Conservation (phyloP, 2,888 invertebrate genomes). For the Micoletzkya japonica region DNA sequence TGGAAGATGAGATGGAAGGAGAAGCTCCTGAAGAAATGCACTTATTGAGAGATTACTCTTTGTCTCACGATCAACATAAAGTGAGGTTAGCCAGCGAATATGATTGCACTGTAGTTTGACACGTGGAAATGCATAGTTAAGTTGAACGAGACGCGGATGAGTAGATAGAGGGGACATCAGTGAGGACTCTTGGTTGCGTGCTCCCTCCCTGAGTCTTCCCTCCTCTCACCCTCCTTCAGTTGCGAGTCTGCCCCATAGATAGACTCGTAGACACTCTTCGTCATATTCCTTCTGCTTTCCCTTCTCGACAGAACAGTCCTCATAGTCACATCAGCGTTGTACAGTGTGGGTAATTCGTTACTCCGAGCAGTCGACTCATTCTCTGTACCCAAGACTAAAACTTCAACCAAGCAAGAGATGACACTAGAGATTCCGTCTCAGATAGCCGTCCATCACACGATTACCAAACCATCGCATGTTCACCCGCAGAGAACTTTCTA, state of each 20-base stretch:
- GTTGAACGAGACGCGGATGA: background rate
- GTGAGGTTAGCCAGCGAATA: background rate
- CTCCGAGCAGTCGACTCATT: too few species aligned
- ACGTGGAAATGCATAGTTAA: too few species aligned
- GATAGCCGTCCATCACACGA: too few species aligned
- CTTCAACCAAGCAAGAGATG: too few species aligned
- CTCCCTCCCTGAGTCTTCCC: too few species aligned
- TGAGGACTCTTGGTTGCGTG: background rate
- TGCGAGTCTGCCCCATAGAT: conserved; percentile 13
- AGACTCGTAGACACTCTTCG: conserved; percentile 12
- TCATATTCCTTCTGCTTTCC: conserved; percentile 14
- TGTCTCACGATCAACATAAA: background rate
- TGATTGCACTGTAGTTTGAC: too few species aligned
- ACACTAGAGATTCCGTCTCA: too few species aligned
- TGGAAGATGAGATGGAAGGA: background rate
- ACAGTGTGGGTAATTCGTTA: conserved; percentile 25
- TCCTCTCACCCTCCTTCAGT: background rate
- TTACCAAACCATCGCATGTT: too few species aligned
- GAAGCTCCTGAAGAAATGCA: background rate
- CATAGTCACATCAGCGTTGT: conserved; percentile 11
- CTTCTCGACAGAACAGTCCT: conserved; percentile 6
- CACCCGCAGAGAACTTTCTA: too few species aligned
- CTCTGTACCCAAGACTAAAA: too few species aligned
- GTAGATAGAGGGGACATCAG: background rate
- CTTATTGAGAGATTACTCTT: background rate